Evolutionary conservation across 1,140 invertebrate genomes (phyloP).

Genomic region (Anoplolepis gracilipes): DNA sequence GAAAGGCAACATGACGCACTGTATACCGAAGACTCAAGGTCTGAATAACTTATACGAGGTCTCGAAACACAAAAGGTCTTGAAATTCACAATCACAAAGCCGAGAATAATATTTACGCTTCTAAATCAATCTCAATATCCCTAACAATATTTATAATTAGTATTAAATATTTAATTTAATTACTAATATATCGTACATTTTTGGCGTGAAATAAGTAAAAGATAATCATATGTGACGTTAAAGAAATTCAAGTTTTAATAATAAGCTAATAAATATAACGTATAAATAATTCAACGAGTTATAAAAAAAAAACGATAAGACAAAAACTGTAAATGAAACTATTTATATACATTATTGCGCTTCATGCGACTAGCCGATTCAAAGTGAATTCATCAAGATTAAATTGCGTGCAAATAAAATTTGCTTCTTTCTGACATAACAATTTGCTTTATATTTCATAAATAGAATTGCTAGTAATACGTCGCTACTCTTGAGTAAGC

Average conservation of each 20-base stretch:
- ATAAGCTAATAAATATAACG: background rate
- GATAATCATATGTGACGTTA: no score
- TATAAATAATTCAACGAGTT: background rate
- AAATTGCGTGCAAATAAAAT: background rate
- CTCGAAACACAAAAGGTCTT: no score
- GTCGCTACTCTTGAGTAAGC: background rate
- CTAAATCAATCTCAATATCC: no score
- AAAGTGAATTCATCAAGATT: background rate
- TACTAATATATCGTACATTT: no score
- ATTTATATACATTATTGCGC: background rate
- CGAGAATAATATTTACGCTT: no score
- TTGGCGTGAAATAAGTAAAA: no score
- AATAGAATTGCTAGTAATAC: background rate
- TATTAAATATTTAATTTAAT: no score
- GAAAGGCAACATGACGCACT: no score
- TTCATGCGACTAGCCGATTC: background rate
- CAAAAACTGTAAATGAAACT: background rate
- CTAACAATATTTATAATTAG: no score
- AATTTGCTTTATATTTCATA: background rate
- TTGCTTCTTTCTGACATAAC: background rate
- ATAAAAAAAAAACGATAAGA: background rate
- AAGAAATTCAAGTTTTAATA: background rate
- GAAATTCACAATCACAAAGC: no score
- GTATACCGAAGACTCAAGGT: no score
- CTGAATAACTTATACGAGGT: no score